phyloP scores from a whole-genome alignment of 1,140 invertebrate genomes.

The Lepidurus apus region DNA sequence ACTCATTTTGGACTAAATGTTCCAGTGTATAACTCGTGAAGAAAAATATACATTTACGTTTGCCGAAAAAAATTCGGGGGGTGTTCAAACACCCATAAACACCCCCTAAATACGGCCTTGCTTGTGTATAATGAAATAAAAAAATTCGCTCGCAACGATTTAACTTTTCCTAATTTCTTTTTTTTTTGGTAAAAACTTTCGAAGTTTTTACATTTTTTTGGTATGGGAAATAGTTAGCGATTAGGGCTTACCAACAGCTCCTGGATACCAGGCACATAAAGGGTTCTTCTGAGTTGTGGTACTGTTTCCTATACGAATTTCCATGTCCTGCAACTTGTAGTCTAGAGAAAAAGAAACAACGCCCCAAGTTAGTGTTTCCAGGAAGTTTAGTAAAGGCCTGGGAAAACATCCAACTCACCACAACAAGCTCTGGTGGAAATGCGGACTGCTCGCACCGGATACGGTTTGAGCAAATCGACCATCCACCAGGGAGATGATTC shows the following conservation, averaged over 20 bases:
- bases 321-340: conserved; percentile 73
- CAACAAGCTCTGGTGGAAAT: conserved; percentile 81
- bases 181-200: background rate
- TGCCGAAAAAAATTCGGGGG: no score
- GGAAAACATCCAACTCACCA: conserved; percentile 48
- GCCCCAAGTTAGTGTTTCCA: conserved; percentile 2
- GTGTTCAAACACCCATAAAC: no score
- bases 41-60: no score
- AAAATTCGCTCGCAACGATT: no score
- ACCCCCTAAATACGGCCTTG: no score
- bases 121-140: no score
- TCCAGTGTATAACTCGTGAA: no score
- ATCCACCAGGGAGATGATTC: conserved; percentile 88
- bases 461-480: conserved; percentile 74
- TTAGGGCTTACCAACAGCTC: conserved; percentile 69
- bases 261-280: conserved; percentile 86
- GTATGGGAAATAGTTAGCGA: conserved; percentile 10
- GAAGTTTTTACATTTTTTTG: background rate
- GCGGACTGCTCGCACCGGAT: conserved; percentile 73
- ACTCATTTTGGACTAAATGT: no score
- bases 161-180: no score
- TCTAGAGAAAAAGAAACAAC: conserved; percentile 29
- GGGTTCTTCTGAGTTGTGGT: conserved; percentile 79
- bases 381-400: conserved; percentile 25
- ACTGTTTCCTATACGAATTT: conserved; percentile 86